A percentile compares a stretch with the other conserved stretches of the same genome.
These are phyloP conservation scores for Norana najaformis DNA, from an alignment of 2,888 invertebrate species.

Conservation along the genomic window DNA sequence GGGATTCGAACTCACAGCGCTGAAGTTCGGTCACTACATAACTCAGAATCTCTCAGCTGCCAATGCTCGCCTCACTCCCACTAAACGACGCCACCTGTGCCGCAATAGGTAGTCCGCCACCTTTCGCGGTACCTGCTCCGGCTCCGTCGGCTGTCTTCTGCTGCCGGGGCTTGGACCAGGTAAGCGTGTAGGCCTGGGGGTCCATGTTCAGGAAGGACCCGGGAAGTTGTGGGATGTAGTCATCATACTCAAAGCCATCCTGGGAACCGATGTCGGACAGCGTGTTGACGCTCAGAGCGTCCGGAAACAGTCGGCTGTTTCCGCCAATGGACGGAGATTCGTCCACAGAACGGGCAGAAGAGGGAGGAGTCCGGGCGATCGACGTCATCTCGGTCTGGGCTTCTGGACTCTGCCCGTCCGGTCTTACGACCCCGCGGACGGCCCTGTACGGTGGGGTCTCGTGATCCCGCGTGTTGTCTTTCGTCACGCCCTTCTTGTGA, in stretches of 20 bases:
- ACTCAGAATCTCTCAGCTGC: background rate
- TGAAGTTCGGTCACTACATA: background rate
- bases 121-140: background rate
- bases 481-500: background rate
- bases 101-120: background rate
- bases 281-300: slow-evolving; percentile 1
- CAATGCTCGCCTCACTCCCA: slow-evolving; percentile 18
- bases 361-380: background rate
- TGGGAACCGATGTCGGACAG: slow-evolving; percentile 22
- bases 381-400: slow-evolving; percentile 23
- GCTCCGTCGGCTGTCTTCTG: background rate
- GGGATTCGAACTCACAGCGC: background rate
- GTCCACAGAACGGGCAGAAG: slow-evolving; percentile 1
- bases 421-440: slow-evolving; percentile 31
- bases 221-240: slow-evolving; percentile 43
- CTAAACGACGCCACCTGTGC: background rate
- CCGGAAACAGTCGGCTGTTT: slow-evolving; percentile 15
- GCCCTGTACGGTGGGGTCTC: slow-evolving; percentile 39
- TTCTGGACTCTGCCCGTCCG: slow-evolving; percentile 42
- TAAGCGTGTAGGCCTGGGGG: slow-evolving; percentile 45
- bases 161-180: slow-evolving; percentile 40
- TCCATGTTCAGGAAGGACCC: slow-evolving; percentile 45
- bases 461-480: slow-evolving; percentile 20
- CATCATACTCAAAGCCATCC: slow-evolving; percentile 45
- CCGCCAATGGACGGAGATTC: background rate